These are phyloP conservation scores for Perdita meconis DNA, from an alignment of 2,888 invertebrate species.

Conservation along the genomic window DNA sequence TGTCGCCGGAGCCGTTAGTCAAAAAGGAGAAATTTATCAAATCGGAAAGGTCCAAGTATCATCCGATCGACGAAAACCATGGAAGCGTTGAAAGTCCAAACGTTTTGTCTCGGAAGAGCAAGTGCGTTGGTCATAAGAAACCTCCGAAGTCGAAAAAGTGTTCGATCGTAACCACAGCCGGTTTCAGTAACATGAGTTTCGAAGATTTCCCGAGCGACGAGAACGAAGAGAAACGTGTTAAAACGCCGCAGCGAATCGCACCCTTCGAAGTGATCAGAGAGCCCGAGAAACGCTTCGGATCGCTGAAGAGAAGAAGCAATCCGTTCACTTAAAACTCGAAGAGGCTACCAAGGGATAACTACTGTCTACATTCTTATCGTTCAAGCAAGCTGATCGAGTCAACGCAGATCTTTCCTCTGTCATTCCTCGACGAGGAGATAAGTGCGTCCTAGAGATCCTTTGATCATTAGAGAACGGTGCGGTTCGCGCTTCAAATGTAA, in stretches of 20 bases:
- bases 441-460: no score
- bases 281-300: conserved; percentile 83
- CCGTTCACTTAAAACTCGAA: conserved; percentile 83
- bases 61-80: conserved; percentile 85
- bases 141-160: conserved; percentile 73
- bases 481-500: no score
- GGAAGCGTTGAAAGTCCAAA: conserved; percentile 79
- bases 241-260: conserved; percentile 80
- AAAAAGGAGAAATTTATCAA: conserved; percentile 83
- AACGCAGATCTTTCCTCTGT: no score
- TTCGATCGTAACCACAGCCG: conserved; percentile 82
- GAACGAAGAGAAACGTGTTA: conserved; percentile 83
- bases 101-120: conserved; percentile 78
- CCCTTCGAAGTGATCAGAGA: conserved; percentile 88
- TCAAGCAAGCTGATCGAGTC: no score
- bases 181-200: conserved; percentile 91
- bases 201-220: conserved; percentile 90
- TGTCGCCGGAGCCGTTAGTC: conserved; percentile 80
- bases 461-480: no score
- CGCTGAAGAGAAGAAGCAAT: conserved; percentile 84
- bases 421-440: no score
- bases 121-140: conserved; percentile 74
- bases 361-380: no score
- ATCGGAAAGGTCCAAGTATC: conserved; percentile 85
- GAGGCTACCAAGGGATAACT: conserved; percentile 1